A percentile compares a stretch with the other conserved stretches of the same genome.
phyloP scores from a whole-genome alignment of 92 coral and sea anemone genomes.

The Heteractis magnifica region DNA sequence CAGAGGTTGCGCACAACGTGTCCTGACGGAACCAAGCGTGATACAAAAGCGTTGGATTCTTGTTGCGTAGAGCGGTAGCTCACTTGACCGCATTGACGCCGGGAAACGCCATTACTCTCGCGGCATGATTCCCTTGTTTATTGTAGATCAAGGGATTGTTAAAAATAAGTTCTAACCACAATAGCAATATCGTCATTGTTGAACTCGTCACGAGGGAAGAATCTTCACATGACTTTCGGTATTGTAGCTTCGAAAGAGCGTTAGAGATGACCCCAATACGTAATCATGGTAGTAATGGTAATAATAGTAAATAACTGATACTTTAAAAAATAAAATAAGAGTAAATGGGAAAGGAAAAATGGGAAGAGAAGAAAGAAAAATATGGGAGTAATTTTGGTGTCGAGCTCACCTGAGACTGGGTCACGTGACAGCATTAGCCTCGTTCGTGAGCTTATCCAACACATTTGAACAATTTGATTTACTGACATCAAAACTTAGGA shows the following conservation, averaged over 20 bases:
- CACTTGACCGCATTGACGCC: background rate
- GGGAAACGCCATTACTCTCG: background rate
- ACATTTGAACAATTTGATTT: slow-evolving; percentile 3
- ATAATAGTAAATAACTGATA: background rate
- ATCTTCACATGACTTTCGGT: background rate
- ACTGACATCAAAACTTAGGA: background rate
- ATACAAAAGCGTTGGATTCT: background rate
- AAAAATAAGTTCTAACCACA: background rate
- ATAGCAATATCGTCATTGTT: background rate
- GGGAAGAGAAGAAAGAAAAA: background rate
- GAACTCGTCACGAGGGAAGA: background rate
- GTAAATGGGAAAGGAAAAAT: background rate
- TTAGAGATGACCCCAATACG: too few species aligned
- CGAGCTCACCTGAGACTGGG: background rate
- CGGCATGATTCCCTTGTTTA: background rate
- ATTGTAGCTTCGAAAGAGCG: too few species aligned
- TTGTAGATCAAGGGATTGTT: background rate
- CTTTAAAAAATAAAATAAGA: background rate
- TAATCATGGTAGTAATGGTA: too few species aligned
- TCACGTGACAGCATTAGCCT: slow-evolving; percentile 29
- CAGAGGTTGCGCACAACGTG: too few species aligned
- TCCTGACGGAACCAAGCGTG: background rate
- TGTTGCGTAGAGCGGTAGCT: background rate
- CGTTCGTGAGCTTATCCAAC: slow-evolving; percentile 11
- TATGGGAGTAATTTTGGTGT: background rate